phyloP scores from a whole-genome alignment of 2,888 invertebrate species.

The Myopa tessellatipennis region DNA sequence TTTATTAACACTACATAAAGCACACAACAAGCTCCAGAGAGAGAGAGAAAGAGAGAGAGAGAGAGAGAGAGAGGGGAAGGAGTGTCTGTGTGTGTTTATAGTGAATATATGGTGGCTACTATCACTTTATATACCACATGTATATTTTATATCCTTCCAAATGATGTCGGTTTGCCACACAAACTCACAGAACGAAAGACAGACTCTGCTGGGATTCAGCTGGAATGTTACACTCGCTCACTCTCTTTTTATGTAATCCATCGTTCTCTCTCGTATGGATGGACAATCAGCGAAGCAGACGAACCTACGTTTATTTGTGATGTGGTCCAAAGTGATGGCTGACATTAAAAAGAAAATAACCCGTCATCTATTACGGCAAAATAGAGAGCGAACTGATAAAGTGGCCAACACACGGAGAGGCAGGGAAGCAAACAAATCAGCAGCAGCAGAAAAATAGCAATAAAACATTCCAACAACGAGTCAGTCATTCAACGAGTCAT shows the following conservation, averaged over 20 bases:
- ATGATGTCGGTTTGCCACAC: slow-evolving; percentile 12
- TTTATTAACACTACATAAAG: slow-evolving; percentile 39
- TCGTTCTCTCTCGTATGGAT: not conserved
- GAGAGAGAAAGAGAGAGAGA: not conserved
- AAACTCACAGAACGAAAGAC: not conserved
- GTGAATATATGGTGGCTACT: not conserved
- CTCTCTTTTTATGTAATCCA: too few species aligned
- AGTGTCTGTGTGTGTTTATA: not conserved
- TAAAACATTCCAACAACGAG: not conserved
- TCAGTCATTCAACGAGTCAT: not conserved
- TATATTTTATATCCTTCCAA: slow-evolving; percentile 16
- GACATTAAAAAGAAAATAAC: slow-evolving; percentile 59
- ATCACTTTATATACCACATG: not conserved
- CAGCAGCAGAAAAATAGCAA: not conserved
- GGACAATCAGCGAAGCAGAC: not conserved
- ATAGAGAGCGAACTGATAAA: slow-evolving; percentile 49
- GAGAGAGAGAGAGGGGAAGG: not conserved
- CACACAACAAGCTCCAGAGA: not conserved
- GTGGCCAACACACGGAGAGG: slow-evolving; percentile 35
- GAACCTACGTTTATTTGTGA: slow-evolving; percentile 43
- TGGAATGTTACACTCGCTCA: too few species aligned
- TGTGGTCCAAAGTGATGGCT: slow-evolving; percentile 54
- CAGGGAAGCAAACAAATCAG: slow-evolving; percentile 7
- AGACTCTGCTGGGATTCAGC: not conserved
- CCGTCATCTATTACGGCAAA: slow-evolving; percentile 54